Evolutionary conservation across 1,140 invertebrate species (phyloP).

Genomic region (Magallana angulata): DNA sequence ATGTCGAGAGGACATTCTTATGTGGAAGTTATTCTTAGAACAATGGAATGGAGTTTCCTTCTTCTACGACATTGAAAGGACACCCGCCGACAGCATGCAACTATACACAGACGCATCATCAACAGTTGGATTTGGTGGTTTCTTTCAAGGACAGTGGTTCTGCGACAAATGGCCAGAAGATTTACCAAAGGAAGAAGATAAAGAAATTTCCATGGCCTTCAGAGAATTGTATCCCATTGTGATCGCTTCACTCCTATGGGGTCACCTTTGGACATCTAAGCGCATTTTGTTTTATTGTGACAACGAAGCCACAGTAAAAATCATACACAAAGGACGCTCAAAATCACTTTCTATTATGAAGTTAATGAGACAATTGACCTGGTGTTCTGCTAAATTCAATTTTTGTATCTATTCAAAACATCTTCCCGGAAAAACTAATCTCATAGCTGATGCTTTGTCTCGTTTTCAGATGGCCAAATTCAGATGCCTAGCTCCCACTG

Average conservation of each 20-base stretch:
- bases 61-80: slow-evolving; percentile 29
- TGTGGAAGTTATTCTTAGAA: slow-evolving; percentile 47
- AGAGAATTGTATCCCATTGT: slow-evolving; percentile 52
- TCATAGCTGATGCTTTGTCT: no score
- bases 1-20: slow-evolving; percentile 43
- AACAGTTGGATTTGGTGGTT: slow-evolving; percentile 44
- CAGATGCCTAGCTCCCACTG: slow-evolving; percentile 6
- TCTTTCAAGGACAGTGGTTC: slow-evolving; percentile 47
- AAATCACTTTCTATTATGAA: slow-evolving; percentile 43
- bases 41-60: slow-evolving; percentile 53
- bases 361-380: no score
- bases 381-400: no score
- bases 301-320: slow-evolving; percentile 52
- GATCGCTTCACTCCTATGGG: slow-evolving; percentile 52
- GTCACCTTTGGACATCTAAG: slow-evolving; percentile 34
- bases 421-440: no score
- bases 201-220: slow-evolving; percentile 49
- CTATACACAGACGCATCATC: slow-evolving; percentile 44
- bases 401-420: no score
- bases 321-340: slow-evolving; percentile 51
- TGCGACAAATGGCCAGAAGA: slow-evolving; percentile 25
- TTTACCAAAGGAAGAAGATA: background rate
- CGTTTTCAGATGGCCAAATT: slow-evolving; percentile 47
- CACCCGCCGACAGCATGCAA: background rate
- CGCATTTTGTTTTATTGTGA: slow-evolving; percentile 55